Evolutionary conservation across 2,888 invertebrate species (phyloP).

Genomic region (Machimus atricapillus): DNA sequence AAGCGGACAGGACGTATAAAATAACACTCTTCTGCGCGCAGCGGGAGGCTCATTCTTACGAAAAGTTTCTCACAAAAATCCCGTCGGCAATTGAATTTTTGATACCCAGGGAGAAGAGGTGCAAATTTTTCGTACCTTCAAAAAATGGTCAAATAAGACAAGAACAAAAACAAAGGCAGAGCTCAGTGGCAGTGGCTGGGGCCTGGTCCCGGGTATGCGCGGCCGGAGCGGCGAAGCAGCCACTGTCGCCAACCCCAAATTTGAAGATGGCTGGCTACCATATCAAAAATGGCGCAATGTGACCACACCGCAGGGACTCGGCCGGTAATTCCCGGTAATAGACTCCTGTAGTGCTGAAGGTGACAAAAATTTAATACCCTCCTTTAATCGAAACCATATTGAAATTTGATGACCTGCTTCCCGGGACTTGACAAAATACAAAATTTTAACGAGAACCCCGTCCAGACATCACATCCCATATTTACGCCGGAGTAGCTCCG

Average conservation of each 20-base stretch:
- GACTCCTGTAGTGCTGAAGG: slow-evolving; percentile 40
- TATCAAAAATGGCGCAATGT: slow-evolving; percentile 33
- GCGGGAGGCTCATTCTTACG: slow-evolving; percentile 35
- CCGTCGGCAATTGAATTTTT: slow-evolving; percentile 41
- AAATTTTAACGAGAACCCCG: slow-evolving; percentile 12
- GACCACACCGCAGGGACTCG: background rate
- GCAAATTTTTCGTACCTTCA: slow-evolving; percentile 28
- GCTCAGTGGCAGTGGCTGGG: background rate
- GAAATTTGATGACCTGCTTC: slow-evolving; percentile 42
- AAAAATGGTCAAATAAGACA: background rate
- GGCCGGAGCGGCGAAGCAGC: too few relatives aligned
- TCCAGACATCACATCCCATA: slow-evolving; percentile 28
- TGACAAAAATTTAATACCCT: slow-evolving; percentile 45
- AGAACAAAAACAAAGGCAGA: slow-evolving; percentile 24
- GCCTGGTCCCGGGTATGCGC: background rate
- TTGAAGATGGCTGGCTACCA: slow-evolving; percentile 31
- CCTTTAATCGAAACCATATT: slow-evolving; percentile 43
- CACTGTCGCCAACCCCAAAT: slow-evolving; percentile 10
- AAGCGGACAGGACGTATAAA: slow-evolving; percentile 32
- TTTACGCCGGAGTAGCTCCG: slow-evolving; percentile 33
- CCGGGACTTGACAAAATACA: slow-evolving; percentile 28
- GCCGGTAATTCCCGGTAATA: slow-evolving; percentile 33
- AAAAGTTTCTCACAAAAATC: slow-evolving; percentile 39
- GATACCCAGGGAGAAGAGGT: slow-evolving; percentile 37
- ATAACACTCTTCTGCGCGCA: slow-evolving; percentile 32